These are phyloP conservation scores for Eupsilia transversa DNA, from an alignment of 2,888 invertebrate species.

Conservation along the genomic window DNA sequence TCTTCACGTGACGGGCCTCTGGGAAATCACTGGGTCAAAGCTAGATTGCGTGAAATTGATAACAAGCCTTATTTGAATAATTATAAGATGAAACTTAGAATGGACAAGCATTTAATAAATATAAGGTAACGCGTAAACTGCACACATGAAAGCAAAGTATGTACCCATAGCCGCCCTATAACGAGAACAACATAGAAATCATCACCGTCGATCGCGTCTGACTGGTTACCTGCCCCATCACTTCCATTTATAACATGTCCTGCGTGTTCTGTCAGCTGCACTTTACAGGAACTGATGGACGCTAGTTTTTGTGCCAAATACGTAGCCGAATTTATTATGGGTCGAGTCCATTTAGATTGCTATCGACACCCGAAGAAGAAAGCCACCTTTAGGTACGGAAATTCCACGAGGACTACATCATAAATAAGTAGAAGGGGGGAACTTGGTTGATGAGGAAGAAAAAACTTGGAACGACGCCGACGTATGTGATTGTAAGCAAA, in stretches of 20 bases:
- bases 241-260: no score
- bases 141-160: neutral
- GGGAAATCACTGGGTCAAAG: conserved; percentile 43
- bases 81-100: neutral
- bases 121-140: neutral
- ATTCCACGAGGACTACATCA: no score
- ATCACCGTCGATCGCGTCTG: no score
- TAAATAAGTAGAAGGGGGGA: neutral
- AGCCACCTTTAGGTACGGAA: neutral
- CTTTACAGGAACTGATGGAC: no score
- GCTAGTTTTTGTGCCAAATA: no score
- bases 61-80: conserved; percentile 9
- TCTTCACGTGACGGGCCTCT: conserved; percentile 28
- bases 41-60: conserved; percentile 12
- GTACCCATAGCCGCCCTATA: neutral
- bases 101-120: neutral
- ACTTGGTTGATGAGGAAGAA: conserved; percentile 8
- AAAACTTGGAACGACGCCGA: conserved; percentile 3
- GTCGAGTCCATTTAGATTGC: no score
- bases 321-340: no score
- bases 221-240: no score
- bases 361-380: no score
- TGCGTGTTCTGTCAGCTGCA: no score
- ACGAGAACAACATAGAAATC: no score
- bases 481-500: conserved; percentile 29